Evolutionary conservation across 2,888 invertebrate species (phyloP), one percentile per base, ranked within the genome.

Genomic region (Polyploca ridens): DNA sequence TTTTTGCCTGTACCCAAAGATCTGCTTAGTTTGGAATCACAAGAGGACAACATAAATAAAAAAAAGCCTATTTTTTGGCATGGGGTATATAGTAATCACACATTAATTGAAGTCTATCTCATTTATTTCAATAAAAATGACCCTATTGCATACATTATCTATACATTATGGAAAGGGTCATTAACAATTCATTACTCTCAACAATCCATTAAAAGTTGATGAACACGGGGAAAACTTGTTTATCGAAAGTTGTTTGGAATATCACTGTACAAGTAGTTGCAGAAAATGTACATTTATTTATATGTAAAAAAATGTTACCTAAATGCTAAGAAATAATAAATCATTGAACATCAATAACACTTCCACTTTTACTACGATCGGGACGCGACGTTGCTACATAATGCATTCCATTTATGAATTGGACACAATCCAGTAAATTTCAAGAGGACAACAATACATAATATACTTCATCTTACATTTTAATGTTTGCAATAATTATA

Each of bases 121-220:
- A 74, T 90, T 92, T 92, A 90, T 90, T 90, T 82, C 80, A 88
- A 86, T 88, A 87, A 90, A 87, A 46, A 86, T 77, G 82, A 89
- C 86, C 61, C 86, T 83, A 84, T 78, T 83, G 76, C 78, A 83
- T 82, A 82, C 78, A 83, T 81, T 72, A 75, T 78, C 86, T 88
- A 87, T 78, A 83, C 76, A 83, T 79, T 84, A 83, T 80, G 74
- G 72, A 76, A 79, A 75, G 75, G 81, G 82, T 80, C 80, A 78
- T 61, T 41, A 75, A 65, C 77, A 79, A 83, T 77, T 83, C 54
- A 54, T 54, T 54, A 54, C 54, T 84, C 72, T 81, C 76, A 82
- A 83, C 83, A 89, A 82, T 90, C 89, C 89, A 91, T 90, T 82
- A 72, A 73, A 72, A 78, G 72, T 79, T 77, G 75, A 78, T 77